Evolutionary conservation across 64 coral and sea anemone species (phyloP), one percentile per base, ranked within the genome.

Genomic region (Trachythela sp.): DNA sequence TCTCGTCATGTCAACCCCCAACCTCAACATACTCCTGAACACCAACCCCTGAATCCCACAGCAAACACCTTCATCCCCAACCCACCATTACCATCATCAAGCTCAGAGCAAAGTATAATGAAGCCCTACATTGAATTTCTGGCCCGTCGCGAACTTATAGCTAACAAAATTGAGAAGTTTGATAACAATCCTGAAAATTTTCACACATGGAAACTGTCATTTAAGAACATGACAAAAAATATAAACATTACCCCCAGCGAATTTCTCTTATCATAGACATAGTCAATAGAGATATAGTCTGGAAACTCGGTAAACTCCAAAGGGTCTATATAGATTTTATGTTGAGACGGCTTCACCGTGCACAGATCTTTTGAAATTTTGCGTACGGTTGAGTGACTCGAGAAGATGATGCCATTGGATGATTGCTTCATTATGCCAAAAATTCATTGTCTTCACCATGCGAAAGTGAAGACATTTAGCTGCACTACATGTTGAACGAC

Each of bases 161-260:
- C 64, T 6, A 70, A 70, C 18, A 70, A 70, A 32, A 32, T 70
- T 22, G 64, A 70, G 30, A 70, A 70, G 24, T 70, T 70, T 70
- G 64, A 70, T 32, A 70, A 70, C 24, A 70, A 70, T 32, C 64
- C 64, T 6, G 84, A 83, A n/a, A 88, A 92, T 32, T 88, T 84
- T 48, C 36, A 18, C 38, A 43, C 91, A 4, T 92, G 77, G 91
- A 92, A 40, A 36, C 85, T 71, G 8, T 24, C 71, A 5, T 88
- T 88, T 30, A 36, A 64, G 24, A 92, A 92, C 67, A 92, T 92
- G 90, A 83, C 50, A 48, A 48, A 76, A 11, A 64, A 87, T 20
- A 67, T 87, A 0, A 54, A 87, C 41, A 39, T 91, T 8, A 91
- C 49, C 48, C 34, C 83, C 33, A 85, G 83, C 4, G 70, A 92